These are phyloP conservation scores for Cheilosia urbana DNA, from an alignment of 2,888 invertebrate species.

Conservation along the genomic window DNA sequence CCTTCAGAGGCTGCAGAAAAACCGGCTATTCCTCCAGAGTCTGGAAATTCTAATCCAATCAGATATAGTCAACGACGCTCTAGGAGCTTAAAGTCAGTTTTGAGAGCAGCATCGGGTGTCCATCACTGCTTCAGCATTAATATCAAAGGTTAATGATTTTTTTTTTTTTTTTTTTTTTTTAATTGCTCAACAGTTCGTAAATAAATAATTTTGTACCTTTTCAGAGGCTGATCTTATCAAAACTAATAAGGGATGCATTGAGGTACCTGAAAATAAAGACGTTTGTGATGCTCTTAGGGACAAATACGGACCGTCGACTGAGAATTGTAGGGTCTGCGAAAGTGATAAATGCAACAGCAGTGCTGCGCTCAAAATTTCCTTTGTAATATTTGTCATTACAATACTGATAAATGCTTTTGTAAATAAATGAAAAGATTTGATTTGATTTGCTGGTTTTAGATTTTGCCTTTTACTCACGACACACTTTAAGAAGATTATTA, in stretches of 20 bases:
- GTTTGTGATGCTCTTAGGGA: neutral
- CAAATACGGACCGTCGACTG: neutral
- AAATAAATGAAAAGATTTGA: neutral
- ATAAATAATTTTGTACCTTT: neutral
- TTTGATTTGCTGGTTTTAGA: neutral
- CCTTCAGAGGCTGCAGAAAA: neutral
- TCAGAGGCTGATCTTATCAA: neutral
- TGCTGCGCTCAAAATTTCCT: slow-evolving; percentile 37
- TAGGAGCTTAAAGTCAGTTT: neutral
- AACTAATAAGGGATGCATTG: neutral
- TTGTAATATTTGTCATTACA: slow-evolving; percentile 17
- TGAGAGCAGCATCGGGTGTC: neutral
- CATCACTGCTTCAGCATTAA: slow-evolving; percentile 32
- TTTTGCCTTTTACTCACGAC: too few relatives aligned
- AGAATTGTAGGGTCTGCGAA: slow-evolving; percentile 36
- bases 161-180: neutral
- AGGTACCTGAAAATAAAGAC: neutral
- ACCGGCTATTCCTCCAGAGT: neutral
- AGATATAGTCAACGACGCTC: neutral
- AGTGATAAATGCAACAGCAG: slow-evolving; percentile 41
- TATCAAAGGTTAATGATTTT: neutral
- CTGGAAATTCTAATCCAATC: neutral
- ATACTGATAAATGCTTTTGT: slow-evolving; percentile 7
- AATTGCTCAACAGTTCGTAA: neutral
- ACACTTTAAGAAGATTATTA: too few relatives aligned